These are phyloP conservation scores for Orientallactaga sibirica DNA, from an alignment of 2,797 vertebrate species.

Conservation along the genomic window DNA sequence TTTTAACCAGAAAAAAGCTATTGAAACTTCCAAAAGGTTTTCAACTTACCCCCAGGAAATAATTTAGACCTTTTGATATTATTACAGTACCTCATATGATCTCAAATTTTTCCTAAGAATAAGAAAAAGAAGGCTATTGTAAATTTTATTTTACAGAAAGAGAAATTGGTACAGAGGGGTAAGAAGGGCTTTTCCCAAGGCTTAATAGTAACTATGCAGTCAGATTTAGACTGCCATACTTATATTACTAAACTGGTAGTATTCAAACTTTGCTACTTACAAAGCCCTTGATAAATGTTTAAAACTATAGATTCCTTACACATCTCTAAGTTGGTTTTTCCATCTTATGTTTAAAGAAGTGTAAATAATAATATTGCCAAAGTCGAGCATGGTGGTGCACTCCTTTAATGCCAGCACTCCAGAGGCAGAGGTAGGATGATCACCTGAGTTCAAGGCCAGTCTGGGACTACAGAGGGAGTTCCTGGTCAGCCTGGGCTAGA, in stretches of 20 bases:
- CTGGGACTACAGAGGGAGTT: too few relatives aligned
- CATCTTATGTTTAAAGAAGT: conserved; percentile 37
- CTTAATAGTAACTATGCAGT: neutral
- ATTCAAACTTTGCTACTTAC: neutral
- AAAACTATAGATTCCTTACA: neutral
- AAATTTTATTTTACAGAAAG: conserved; percentile 65
- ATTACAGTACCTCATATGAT: conserved; percentile 67
- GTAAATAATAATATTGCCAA: neutral
- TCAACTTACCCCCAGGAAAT: conserved; percentile 48
- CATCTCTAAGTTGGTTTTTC: conserved; percentile 13
- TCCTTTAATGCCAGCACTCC: too few relatives aligned
- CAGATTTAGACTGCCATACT: neutral
- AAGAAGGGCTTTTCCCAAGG: conserved; percentile 74
- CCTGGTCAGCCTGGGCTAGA: too few relatives aligned
- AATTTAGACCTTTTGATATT: conserved; percentile 43
- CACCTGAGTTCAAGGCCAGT: too few relatives aligned
- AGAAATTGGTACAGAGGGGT: conserved; percentile 62
- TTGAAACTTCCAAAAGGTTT: conserved; percentile 77
- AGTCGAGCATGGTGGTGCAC: too few relatives aligned
- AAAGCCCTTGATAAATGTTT: neutral
- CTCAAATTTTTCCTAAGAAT: conserved; percentile 72
- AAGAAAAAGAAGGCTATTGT: conserved; percentile 63
- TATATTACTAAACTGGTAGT: neutral
- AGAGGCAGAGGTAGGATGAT: too few relatives aligned
- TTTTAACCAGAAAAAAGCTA: conserved; percentile 74